Base-by-base conservation (phyloP, 2,888 invertebrate genomes). In the Ceramica pisi region DNA sequence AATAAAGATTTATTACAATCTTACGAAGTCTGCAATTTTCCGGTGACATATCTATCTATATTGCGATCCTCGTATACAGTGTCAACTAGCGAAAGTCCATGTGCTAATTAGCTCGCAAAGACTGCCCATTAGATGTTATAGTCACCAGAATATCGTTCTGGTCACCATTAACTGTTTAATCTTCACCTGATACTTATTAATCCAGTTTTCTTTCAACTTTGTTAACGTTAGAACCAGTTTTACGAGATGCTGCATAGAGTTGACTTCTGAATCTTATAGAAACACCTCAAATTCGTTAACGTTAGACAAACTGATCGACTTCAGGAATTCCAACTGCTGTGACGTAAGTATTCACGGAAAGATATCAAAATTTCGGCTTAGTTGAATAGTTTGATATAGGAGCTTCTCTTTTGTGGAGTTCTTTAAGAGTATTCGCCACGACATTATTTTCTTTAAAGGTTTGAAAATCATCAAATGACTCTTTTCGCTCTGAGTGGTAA, bases 21-120 rank as follows among this genome's bases (percentile, higher is more conserved):
- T n/a, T n/a, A n/a, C n/a, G n/a, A n/a, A n/a, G n/a, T n/a, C n/a
- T n/a, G n/a, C n/a, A n/a, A n/a, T n/a, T n/a, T n/a, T n/a, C n/a
- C n/a, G n/a, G n/a, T n/a, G n/a, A n/a, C n/a, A n/a, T n/a, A 53
- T 14, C 4, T 51, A 53, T 14, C 10, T 14, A 26, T 8, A 23
- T 7, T 21, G 6, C 57, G 38, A 63, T 35, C 16, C 7, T 26
- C 26, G 7, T n/a, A 19, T 57, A 12, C 2, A 55, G 31, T 26
- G n/a, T 7, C 12, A 60, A 55, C 41, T 50, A 74, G 65, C 75
- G 75, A 61, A 74, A 61, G 75, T 74, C 26, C 26, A 21, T 50
- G 19, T 23, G 46, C 56, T 75, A 46, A 66, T 74, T 56, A 44
- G 8, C 46, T 26, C 23, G n/a, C 12, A 19, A 48, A 31, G n/a